Conservation (phyloP, 1,140 invertebrate genomes). For the Drosophila nannoptera region DNA sequence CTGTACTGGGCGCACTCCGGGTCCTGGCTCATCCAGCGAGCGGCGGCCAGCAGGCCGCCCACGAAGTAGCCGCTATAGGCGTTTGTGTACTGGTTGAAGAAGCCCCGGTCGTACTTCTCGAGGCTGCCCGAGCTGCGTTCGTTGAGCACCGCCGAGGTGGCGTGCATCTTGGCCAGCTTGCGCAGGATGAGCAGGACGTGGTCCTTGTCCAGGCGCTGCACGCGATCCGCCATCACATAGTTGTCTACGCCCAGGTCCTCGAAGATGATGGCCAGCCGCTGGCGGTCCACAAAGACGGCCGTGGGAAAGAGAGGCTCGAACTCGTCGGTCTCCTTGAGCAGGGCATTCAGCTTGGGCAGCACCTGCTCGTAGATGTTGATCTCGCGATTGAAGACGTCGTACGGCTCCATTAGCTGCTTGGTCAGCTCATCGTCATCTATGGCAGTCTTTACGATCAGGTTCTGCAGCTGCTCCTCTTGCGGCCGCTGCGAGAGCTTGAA, state of each 20-base stretch:
- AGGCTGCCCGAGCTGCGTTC: constrained; percentile 53
- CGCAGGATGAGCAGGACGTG: constrained; percentile 80
- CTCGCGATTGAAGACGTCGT: constrained; percentile 75
- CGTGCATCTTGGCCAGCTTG: constrained; percentile 82
- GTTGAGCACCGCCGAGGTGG: constrained; percentile 78
- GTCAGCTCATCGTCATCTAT: constrained; percentile 68
- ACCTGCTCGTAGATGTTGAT: constrained; percentile 73
- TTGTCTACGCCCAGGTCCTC: constrained; percentile 62
- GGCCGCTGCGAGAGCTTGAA: constrained; percentile 25
- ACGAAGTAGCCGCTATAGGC: constrained; percentile 70
- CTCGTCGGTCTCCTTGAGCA: constrained; percentile 58
- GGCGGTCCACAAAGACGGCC: constrained; percentile 62
- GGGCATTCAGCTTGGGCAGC: constrained; percentile 61
- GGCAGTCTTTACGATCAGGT: constrained; percentile 66
- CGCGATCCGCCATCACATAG: constrained; percentile 80
- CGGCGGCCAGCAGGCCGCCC: constrained; percentile 57
- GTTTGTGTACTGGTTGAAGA: constrained; percentile 72
- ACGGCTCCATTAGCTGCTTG: constrained; percentile 64
- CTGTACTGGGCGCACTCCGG: constrained; percentile 51
- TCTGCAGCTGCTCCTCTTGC: constrained; percentile 17
- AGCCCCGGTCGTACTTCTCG: constrained; percentile 67
- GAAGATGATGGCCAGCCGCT: constrained; percentile 65
- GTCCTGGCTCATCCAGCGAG: constrained; percentile 59
- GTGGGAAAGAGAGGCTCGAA: constrained; percentile 62
- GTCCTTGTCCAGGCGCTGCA: constrained; percentile 80